Conservation (phyloP, 2,113 vertebrate species). For the Speoplatyrhinus poulsoni region DNA sequence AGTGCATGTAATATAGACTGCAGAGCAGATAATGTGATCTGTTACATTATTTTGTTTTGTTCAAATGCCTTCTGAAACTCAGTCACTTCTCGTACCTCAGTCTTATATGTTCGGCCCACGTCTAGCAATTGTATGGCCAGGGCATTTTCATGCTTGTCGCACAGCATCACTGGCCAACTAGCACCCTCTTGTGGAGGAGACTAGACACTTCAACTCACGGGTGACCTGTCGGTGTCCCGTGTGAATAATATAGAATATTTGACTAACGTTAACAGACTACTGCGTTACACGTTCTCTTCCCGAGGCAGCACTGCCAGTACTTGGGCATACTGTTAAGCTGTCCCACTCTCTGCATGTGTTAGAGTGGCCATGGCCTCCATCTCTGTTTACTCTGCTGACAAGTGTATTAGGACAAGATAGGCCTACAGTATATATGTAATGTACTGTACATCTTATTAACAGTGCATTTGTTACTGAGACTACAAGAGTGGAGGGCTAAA, state of each 20-base stretch:
- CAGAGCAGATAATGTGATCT: conserved; percentile 44
- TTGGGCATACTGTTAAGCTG: conserved; percentile 35
- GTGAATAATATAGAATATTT: conserved; percentile 5
- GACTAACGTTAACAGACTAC: conserved; percentile 11
- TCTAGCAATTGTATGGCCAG: conserved; percentile 42
- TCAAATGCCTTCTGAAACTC: conserved; percentile 65
- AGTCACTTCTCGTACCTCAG: conserved; percentile 48
- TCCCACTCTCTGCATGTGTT: conserved; percentile 62
- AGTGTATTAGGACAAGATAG: conserved; percentile 36
- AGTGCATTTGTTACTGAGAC: conserved; percentile 50
- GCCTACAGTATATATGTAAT: conserved; percentile 17
- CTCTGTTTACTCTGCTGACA: conserved; percentile 56
- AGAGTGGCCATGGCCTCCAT: conserved; percentile 50
- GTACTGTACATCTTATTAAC: conserved; percentile 50
- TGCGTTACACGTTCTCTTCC: conserved; percentile 7
- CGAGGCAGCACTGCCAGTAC: conserved; percentile 20
- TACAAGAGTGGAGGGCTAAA: conserved; percentile 31
- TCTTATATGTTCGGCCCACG: conserved; percentile 45
- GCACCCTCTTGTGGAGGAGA: conserved; percentile 60
- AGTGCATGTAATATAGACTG: conserved; percentile 55
- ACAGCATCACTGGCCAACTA: conserved; percentile 40
- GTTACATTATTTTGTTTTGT: conserved; percentile 16
- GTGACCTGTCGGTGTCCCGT: background rate
- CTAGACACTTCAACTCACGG: conserved; percentile 39
- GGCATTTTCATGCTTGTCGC: conserved; percentile 51